A percentile compares a stretch with the other conserved stretches of the same genome.
These are phyloP conservation scores for Synanthedon formicaeformis DNA, from an alignment of 2,888 invertebrate species.

Conservation along the genomic window DNA sequence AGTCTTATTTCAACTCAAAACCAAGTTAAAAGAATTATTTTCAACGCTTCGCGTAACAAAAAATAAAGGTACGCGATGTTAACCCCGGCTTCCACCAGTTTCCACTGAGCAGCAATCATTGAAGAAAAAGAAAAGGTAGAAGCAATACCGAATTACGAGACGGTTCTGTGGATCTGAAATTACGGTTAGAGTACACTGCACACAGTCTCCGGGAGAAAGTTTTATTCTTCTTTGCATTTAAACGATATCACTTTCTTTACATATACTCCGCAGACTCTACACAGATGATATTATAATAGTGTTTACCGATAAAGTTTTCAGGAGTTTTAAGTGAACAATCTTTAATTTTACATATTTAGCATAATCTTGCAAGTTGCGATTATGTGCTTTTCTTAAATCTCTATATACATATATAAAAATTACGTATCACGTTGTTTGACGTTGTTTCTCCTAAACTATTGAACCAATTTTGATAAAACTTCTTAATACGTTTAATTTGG, in stretches of 20 bases:
- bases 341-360: too few relatives aligned
- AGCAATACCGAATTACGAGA: slow-evolving; percentile 22
- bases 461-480: too few relatives aligned
- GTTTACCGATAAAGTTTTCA: background rate
- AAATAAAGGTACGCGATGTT: background rate
- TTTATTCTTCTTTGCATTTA: background rate
- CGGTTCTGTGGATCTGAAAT: slow-evolving; percentile 12
- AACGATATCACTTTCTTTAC: background rate
- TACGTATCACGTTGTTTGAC: too few relatives aligned
- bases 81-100: background rate
- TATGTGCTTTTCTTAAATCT: too few relatives aligned
- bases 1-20: background rate
- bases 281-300: background rate
- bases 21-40: background rate
- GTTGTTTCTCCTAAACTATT: too few relatives aligned
- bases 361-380: too few relatives aligned
- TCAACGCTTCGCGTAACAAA: background rate
- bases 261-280: background rate
- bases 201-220: background rate
- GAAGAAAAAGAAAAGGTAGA: slow-evolving; percentile 20
- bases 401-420: too few relatives aligned
- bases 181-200: slow-evolving; percentile 12
- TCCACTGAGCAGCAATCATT: slow-evolving; percentile 19
- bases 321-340: too few relatives aligned
- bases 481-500: too few relatives aligned